These are phyloP conservation scores for Eurosta solidaginis DNA, from an alignment of 1,140 invertebrate genomes.

Conservation along the genomic window DNA sequence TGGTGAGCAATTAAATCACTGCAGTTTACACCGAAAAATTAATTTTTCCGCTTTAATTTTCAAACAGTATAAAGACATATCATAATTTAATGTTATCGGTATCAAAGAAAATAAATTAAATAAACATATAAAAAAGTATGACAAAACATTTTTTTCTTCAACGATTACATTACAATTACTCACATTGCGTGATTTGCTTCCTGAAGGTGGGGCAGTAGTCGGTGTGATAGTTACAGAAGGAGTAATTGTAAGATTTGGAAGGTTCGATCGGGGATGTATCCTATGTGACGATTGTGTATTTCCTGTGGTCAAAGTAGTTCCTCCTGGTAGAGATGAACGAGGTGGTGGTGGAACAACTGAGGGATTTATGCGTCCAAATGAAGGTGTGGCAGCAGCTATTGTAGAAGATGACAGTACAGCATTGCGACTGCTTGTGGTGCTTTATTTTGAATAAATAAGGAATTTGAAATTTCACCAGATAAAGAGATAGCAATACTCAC, in stretches of 20 bases:
- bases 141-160: slow-evolving; percentile 50
- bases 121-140: background rate
- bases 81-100: background rate
- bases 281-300: slow-evolving; percentile 49
- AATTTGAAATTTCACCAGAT: background rate
- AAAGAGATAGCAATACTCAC: slow-evolving; percentile 33
- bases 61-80: slow-evolving; percentile 14
- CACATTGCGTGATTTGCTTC: slow-evolving; percentile 63
- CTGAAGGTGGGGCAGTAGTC: slow-evolving; percentile 67
- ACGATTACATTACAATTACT: slow-evolving; percentile 60
- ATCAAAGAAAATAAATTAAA: background rate
- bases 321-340: slow-evolving; percentile 62
- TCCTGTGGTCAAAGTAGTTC: slow-evolving; percentile 65
- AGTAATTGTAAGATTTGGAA: slow-evolving; percentile 66
- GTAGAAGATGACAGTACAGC: slow-evolving; percentile 41
- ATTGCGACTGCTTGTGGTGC: slow-evolving; percentile 50
- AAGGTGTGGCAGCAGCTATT: slow-evolving; percentile 44
- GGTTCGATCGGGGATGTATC: slow-evolving; percentile 53
- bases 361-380: slow-evolving; percentile 37
- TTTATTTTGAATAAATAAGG: slow-evolving; percentile 6
- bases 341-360: slow-evolving; percentile 56
- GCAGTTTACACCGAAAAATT: too few species aligned
- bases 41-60: too few species aligned
- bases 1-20: too few species aligned
- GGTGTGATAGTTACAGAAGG: slow-evolving; percentile 72